Base-by-base conservation (phyloP, 2,797 vertebrate genomes). In the Sardinella longiceps region DNA sequence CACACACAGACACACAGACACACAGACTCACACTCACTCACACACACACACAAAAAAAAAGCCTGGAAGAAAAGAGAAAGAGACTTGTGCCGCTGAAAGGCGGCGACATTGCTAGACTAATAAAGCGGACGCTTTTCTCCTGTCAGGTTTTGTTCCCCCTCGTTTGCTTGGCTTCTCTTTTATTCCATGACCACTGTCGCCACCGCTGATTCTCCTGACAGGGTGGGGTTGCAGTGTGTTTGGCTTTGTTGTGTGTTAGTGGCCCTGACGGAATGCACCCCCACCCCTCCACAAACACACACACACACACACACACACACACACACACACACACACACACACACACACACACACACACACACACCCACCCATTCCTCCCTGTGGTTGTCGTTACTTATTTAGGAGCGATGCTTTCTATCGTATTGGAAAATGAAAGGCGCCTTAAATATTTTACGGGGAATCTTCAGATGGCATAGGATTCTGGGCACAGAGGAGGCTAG, bases 341-440 rank as follows among this genome's bases (percentile, higher is more conserved):
- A 58, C 66, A 56, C 30, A 23, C 81, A 43, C 30, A 43, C 81
- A 43, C 87, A 25, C 80, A 60, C 60, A 30, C 80, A 83, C 81
- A 66, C 81, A 74, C 80, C 87, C 85, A 89, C 53, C 30, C 66
- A 37, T 37, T 14, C 1, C 30, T 39, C 30, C 95, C 93, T 90
- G 94, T 95, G 96, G 95, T 92, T 94, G 96, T 96, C 84, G 88
- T 95, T 91, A 95, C 92, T 95, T 94, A 95, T 95, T 95, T 91
- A 94, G 87, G 87, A 92, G 91, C 91, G n/a, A 87, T 92, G 92
- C 95, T 94, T 94, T 94, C 92, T 90, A 93, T 91, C 91, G 90
- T 91, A 93, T 92, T 93, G 90, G 92, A 91, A 94, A 94, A 94
- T 91, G 90, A 94, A 92, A 91, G 94, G 90, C 90, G 92, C 91